A percentile compares a stretch with the other conserved stretches of the same genome.
Evolutionary conservation across 2,888 invertebrate genomes (phyloP).

Genomic region (Zootermopsis nevadensis): DNA sequence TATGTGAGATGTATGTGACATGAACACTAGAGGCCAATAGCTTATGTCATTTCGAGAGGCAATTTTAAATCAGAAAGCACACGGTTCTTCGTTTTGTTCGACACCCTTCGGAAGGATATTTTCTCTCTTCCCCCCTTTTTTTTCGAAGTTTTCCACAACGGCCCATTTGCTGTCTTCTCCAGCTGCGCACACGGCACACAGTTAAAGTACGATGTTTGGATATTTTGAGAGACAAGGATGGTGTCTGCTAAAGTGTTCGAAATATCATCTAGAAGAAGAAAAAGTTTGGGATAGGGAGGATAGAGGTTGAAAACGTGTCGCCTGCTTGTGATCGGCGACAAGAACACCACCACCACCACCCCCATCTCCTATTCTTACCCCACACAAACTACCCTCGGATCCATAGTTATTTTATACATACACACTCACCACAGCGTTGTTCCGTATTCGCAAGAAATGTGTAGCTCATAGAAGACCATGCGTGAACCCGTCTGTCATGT

Average conservation of each 20-base stretch:
- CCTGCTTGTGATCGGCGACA: slow-evolving; percentile 35
- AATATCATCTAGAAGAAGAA: slow-evolving; percentile 15
- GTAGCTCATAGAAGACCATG: not conserved
- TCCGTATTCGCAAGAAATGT: not conserved
- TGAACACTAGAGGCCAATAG: not conserved
- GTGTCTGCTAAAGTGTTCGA: slow-evolving; percentile 20
- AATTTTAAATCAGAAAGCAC: slow-evolving; percentile 34
- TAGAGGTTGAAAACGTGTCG: slow-evolving; percentile 16
- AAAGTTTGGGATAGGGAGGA: not conserved
- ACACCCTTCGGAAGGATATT: slow-evolving; percentile 26
- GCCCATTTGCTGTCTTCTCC: slow-evolving; percentile 24
- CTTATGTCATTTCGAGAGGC: slow-evolving; percentile 20
- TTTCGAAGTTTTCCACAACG: slow-evolving; percentile 9
- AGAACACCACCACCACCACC: slow-evolving; percentile 2
- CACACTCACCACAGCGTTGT: not conserved
- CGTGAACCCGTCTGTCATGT: slow-evolving; percentile 10
- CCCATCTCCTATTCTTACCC: not conserved
- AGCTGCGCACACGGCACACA: slow-evolving; percentile 18
- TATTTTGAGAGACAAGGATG: slow-evolving; percentile 39
- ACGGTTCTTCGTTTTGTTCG: slow-evolving; percentile 17
- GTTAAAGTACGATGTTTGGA: slow-evolving; percentile 48
- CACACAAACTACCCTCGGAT: slow-evolving; percentile 6
- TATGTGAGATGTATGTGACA: not conserved
- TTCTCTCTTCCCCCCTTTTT: not conserved
- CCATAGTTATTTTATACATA: slow-evolving; percentile 23